Base-by-base conservation (phyloP, 2,113 vertebrate genomes). In the Galeopterus variegatus region DNA sequence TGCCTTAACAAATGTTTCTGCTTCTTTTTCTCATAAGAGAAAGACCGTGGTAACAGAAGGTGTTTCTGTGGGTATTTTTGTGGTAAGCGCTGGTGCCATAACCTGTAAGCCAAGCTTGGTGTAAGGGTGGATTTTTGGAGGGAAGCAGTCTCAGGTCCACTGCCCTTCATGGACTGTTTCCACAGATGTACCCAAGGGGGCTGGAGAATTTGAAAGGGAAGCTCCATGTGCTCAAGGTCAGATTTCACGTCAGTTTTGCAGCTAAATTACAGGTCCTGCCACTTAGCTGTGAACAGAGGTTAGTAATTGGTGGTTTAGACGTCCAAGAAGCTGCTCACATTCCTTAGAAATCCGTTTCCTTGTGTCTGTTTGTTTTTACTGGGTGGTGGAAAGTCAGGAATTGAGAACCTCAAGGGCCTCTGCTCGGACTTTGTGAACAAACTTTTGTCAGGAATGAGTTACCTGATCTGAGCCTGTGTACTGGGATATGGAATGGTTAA, bases 291-390 rank as follows among this genome's bases (percentile, higher is more conserved):
- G 64, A 96, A 52, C 10, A 0, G 50, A 96, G 88, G 75, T 62
- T 85, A 52, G 93, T 12, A 64, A 50, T 52, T 65, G 70, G 76
- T 88, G 86, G 90, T 83, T 96, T 96, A 93, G 95, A 52, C 91
- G 79, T 48, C 65, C 84, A 93, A 10, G 95, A 97, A 89, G 93
- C 93, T 93, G 97, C 96, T 84, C 77, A 95, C 64, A 97, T 96
- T 81, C 94, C 97, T 97, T 96, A 96, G 75, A 98, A 98, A 95
- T 97, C 70, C 14, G 33, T 73, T 81, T 67, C 69, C 87, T 94
- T 93, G 48, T 98, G 97, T 98, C 97, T 94, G 85, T 85, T 97
- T 98, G 96, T 72, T 98, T 98, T 97, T 82, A 94, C 72, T 89
- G 65, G 86, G 92, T 94, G 62, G 33, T 5, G 65, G 95, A 92